Conservation (phyloP, 1,140 invertebrate species). For the Euglossa dilemma region DNA sequence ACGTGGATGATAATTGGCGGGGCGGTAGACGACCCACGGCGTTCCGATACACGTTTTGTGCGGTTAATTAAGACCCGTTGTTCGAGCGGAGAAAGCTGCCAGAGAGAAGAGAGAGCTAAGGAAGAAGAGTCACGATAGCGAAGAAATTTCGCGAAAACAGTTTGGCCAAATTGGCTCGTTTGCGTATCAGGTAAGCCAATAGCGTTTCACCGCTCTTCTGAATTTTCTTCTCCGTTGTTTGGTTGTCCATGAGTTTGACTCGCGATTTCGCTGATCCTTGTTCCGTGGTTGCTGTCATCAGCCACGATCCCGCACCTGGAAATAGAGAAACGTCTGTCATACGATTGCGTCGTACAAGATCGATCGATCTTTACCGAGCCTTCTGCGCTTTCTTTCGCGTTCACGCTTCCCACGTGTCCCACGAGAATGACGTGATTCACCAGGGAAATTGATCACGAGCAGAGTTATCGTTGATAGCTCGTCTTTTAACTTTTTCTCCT, state of each 20-base stretch:
- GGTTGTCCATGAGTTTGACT: conserved; percentile 20
- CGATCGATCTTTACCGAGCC: not conserved
- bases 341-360: not conserved
- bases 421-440: not conserved
- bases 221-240: not conserved
- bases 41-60: not conserved
- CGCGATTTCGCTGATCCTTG: not conserved
- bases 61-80: conserved; percentile 7
- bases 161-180: not conserved
- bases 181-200: conserved; percentile 14
- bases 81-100: not conserved
- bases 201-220: not conserved
- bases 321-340: not conserved
- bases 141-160: not conserved
- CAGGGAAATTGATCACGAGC: not conserved
- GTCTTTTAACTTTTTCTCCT: not conserved
- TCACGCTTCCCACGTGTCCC: not conserved
- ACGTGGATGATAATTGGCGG: conserved; percentile 33
- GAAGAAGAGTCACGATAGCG: not conserved
- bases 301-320: not conserved
- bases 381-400: not conserved
- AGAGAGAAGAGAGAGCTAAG: not conserved
- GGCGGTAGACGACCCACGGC: not conserved
- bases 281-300: not conserved
- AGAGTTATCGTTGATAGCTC: conserved; percentile 7